phyloP scores from a whole-genome alignment of 2,797 vertebrate species.

The Sparus aurata region DNA sequence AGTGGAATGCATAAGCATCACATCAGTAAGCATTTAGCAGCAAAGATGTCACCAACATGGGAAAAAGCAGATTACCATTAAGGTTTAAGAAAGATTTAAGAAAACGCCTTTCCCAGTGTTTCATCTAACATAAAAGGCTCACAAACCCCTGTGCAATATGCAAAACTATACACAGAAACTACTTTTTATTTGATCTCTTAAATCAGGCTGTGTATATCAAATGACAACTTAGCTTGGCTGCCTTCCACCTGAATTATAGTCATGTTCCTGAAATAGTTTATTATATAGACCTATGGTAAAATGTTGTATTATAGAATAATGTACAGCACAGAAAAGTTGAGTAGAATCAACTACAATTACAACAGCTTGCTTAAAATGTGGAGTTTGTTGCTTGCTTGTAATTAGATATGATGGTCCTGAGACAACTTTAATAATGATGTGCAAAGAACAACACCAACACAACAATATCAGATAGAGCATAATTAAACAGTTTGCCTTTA shows the following conservation, averaged over 20 bases:
- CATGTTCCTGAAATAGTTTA: not conserved
- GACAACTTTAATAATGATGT: no score
- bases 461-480: not conserved
- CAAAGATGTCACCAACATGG: slow-evolving; percentile 45
- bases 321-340: not conserved
- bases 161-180: slow-evolving; percentile 55
- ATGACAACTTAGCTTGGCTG: slow-evolving; percentile 56
- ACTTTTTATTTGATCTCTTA: slow-evolving; percentile 60
- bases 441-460: no score
- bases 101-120: slow-evolving; percentile 62
- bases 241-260: slow-evolving; percentile 36
- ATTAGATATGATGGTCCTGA: no score
- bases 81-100: no score
- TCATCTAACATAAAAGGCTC: slow-evolving; percentile 68
- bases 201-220: slow-evolving; percentile 59
- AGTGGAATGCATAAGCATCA: slow-evolving; percentile 42
- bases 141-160: slow-evolving; percentile 51
- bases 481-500: not conserved
- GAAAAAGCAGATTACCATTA: slow-evolving; percentile 55
- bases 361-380: no score
- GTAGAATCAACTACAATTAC: not conserved
- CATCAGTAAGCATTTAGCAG: slow-evolving; percentile 50
- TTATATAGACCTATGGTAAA: no score
- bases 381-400: no score
- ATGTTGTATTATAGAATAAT: slow-evolving; percentile 21